Evolutionary conservation across 2,888 invertebrate genomes (phyloP).

Genomic region (Nemapogon koenigi): DNA sequence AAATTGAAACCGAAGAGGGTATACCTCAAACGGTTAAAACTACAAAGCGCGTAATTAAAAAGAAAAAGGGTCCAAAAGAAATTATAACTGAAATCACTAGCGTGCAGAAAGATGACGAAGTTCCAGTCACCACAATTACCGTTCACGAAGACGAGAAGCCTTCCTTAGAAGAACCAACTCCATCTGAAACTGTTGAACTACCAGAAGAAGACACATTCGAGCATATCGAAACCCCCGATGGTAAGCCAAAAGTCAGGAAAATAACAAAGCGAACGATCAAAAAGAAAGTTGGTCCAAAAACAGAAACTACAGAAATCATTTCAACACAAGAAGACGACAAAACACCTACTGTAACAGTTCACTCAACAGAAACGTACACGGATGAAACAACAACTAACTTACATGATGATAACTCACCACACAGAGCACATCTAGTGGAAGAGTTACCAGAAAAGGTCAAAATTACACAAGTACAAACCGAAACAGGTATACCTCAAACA

Average conservation of each 20-base stretch:
- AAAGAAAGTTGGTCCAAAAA: constrained; percentile 33
- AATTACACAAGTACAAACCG: constrained; percentile 23
- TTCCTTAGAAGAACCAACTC: constrained; percentile 18
- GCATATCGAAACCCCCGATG: constrained; percentile 29
- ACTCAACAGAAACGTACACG: constrained; percentile 20
- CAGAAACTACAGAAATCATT: constrained; percentile 26
- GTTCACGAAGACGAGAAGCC: not conserved
- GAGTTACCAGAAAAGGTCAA: constrained; percentile 36
- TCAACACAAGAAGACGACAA: constrained; percentile 32
- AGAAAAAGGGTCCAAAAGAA: constrained; percentile 22
- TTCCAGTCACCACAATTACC: not conserved
- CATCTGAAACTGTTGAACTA: constrained; percentile 22
- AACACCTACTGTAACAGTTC: constrained; percentile 27
- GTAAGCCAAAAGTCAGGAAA: constrained; percentile 34
- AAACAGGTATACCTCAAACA: constrained; percentile 14
- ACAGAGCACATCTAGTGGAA: constrained; percentile 16
- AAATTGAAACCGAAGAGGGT: constrained; percentile 24
- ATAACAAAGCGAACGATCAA: constrained; percentile 41
- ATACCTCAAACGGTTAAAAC: constrained; percentile 21
- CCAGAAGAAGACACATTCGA: constrained; percentile 29
- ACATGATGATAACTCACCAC: constrained; percentile 15
- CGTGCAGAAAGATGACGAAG: constrained; percentile 23
- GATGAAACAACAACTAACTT: constrained; percentile 24
- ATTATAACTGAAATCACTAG: constrained; percentile 18
- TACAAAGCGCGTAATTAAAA: constrained; percentile 24